Evolutionary conservation across 1,140 invertebrate genomes (phyloP), one percentile per base, ranked within the genome.

Genomic region (Drosophila bocqueti): DNA sequence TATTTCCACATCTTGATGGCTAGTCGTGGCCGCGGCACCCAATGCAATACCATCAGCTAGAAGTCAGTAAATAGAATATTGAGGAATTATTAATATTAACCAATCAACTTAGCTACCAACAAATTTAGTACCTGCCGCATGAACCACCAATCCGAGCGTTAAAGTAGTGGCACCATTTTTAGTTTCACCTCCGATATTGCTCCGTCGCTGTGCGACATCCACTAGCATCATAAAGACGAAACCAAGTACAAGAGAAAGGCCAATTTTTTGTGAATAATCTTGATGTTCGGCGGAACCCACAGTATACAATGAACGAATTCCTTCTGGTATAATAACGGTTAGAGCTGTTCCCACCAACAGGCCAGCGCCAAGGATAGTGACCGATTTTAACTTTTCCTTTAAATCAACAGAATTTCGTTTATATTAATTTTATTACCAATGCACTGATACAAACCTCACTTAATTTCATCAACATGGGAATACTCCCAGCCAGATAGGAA

Each of bases 211-310:
- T 0, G 96, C 96, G 79, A 96, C 94, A 93, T 99, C 99, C 4
- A 99, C 96, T 10, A 99, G 93, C 54, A 99, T 94, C 99, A 99
- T 99, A 91, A 99, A 98, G 21, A 99, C 95, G 93, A 99, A 99
- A 18, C 94, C 95, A 63, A 95, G 87, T 9, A 96, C 95, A 68
- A 96, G 93, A 26, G 95, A 95, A 71, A 96, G 93, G 3, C 95
- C 95, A 62, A 96, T 96, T 73, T 94, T 95, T 4, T 94, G 93
- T 43, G 95, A 94, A 61, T 95, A 92, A 79, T 95, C 95, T 40
- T 61, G 66, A 0, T 34, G 54, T n/a, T 68, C 40, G 3, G 38
- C 24, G 1, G 43, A 13, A 6, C 18, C 38, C 54, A 76, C 93
- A 1, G 54, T 26, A 78, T 96, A 95, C 34, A 99, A 93, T 4